Percentiles rank a stretch among this genome's conserved stretches.
phyloP scores from a whole-genome alignment of 2,888 invertebrate genomes.

The Eledone cirrhosa region DNA sequence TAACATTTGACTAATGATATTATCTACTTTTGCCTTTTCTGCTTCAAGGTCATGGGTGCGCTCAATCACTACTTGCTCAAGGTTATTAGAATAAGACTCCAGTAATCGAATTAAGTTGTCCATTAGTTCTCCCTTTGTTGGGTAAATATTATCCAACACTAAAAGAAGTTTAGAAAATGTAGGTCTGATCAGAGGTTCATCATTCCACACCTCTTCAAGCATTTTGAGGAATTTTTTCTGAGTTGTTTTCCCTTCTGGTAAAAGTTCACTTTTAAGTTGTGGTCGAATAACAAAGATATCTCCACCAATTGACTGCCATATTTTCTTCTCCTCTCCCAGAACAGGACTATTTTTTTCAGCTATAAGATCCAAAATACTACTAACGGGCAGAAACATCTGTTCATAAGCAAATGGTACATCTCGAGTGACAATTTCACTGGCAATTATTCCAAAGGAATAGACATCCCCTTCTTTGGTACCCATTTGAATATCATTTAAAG shows the following conservation, averaged over 20 bases:
- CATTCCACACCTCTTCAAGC: constrained; percentile 39
- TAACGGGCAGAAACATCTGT: constrained; percentile 33
- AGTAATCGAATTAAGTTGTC: constrained; percentile 48
- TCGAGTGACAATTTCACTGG: constrained; percentile 42
- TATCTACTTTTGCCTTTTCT: constrained; percentile 58
- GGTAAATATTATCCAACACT: constrained; percentile 48
- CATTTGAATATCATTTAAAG: constrained; percentile 37
- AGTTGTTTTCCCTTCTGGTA: background rate
- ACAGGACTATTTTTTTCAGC: constrained; percentile 38
- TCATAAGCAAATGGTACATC: constrained; percentile 44
- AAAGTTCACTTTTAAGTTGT: background rate
- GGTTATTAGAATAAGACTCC: constrained; percentile 51
- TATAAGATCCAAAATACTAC: constrained; percentile 41
- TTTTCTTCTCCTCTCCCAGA: background rate
- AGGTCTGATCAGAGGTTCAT: constrained; percentile 46
- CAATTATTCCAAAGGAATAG: constrained; percentile 48
- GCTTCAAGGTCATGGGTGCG: constrained; percentile 51
- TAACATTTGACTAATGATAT: constrained; percentile 57
- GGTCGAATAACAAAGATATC: background rate
- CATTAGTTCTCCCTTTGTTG: constrained; percentile 46
- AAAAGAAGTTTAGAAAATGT: constrained; percentile 46
- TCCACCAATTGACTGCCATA: background rate
- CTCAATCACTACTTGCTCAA: constrained; percentile 52
- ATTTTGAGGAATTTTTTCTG: background rate
- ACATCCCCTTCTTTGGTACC: constrained; percentile 52